Conservation (phyloP, 2,113 vertebrate species). For the Fukomys damarensis region DNA sequence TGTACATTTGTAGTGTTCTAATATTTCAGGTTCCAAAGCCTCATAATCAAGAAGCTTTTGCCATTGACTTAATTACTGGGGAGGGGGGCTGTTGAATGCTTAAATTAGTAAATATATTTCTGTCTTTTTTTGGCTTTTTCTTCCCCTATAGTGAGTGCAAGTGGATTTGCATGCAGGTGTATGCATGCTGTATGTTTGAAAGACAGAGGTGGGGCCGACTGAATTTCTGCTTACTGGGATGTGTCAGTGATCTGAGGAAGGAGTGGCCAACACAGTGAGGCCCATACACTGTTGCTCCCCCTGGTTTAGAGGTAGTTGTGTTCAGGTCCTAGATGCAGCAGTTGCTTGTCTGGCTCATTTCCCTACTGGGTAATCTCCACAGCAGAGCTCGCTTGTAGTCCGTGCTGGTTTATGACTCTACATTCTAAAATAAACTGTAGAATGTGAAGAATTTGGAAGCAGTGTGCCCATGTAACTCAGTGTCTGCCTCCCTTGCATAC, state of each 20-base stretch:
- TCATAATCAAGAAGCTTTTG: background rate
- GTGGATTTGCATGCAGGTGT: background rate
- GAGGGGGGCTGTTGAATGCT: background rate
- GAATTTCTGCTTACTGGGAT: background rate
- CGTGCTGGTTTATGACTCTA: background rate
- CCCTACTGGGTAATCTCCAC: background rate
- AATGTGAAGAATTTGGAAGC: background rate
- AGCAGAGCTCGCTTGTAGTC: background rate
- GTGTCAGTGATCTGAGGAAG: conserved; percentile 24
- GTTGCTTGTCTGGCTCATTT: background rate
- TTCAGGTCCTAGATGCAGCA: background rate
- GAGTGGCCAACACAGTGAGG: background rate
- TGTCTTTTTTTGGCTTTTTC: background rate
- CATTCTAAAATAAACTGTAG: background rate
- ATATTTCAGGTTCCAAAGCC: background rate
- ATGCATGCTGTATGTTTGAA: background rate
- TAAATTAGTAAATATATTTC: background rate
- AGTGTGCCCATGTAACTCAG: background rate
- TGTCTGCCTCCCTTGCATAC: background rate
- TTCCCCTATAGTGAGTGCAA: background rate
- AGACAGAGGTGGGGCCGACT: background rate
- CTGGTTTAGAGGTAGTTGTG: background rate
- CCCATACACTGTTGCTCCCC: accelerated
- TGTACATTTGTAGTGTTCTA: background rate
- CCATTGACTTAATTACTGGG: background rate